Evolutionary conservation across 2,113 vertebrate species (phyloP).

Genomic region (Tichodroma muraria): DNA sequence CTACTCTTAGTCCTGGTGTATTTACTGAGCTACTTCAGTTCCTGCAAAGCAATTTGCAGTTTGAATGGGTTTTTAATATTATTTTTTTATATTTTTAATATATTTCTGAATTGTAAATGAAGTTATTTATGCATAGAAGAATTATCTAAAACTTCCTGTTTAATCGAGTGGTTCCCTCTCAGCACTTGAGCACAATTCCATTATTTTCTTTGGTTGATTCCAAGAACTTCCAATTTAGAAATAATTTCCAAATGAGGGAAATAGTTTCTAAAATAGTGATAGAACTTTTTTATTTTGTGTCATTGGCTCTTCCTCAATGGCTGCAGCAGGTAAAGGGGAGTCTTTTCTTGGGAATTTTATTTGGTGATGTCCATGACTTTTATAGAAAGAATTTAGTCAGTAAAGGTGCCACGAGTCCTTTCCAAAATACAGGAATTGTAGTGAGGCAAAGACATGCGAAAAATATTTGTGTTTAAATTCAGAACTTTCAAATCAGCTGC

Average conservation of each 20-base stretch:
- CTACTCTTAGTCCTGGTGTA: not conserved
- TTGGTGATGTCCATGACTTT: not conserved
- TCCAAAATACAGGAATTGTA: not conserved
- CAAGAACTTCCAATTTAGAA: not conserved
- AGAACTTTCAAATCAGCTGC: not conserved
- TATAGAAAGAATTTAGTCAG: not conserved
- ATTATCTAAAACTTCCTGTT: not conserved
- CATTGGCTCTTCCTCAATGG: not conserved
- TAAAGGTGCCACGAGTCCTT: not conserved
- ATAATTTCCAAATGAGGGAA: not conserved
- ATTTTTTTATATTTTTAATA: not conserved
- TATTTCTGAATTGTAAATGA: not conserved
- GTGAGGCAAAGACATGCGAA: not conserved
- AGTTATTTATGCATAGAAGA: not conserved
- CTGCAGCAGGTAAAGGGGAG: not conserved
- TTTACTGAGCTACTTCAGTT: not conserved
- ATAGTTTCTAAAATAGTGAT: not conserved
- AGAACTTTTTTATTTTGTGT: not conserved
- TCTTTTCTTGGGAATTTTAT: not conserved
- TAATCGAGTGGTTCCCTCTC: not conserved
- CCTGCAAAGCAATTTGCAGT: not conserved
- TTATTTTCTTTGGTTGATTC: not conserved
- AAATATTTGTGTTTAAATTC: not conserved
- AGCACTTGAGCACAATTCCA: not conserved
- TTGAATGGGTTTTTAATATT: not conserved